These are phyloP conservation scores for Phylloscopus trochilus DNA, from an alignment of 2,113 vertebrate species.

Conservation along the genomic window DNA sequence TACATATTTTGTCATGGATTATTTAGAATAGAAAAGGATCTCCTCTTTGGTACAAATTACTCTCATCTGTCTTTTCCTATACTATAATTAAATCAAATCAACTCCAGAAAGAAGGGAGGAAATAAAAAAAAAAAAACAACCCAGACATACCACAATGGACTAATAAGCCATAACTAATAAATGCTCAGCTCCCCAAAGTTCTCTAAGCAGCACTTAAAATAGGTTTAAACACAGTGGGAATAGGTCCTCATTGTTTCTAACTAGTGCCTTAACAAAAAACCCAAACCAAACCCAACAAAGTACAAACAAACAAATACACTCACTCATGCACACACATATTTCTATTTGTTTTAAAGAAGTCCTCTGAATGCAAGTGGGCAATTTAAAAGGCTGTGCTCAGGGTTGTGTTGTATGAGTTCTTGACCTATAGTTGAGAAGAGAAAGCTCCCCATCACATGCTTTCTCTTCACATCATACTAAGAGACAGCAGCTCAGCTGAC, in stretches of 20 bases:
- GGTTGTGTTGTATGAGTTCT: background rate
- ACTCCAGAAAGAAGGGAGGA: background rate
- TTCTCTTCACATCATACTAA: background rate
- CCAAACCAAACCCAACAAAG: background rate
- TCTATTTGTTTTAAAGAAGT: background rate
- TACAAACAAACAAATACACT: background rate
- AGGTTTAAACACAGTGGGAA: background rate
- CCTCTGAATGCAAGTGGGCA: background rate
- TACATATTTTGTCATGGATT: background rate
- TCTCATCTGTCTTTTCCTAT: background rate
- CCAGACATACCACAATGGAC: background rate
- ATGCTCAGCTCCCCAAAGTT: background rate
- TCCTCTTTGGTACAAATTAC: background rate
- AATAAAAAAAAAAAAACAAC: accelerated
- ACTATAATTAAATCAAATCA: background rate
- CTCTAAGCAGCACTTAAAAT: background rate
- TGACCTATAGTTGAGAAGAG: background rate
- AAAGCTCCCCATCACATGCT: background rate
- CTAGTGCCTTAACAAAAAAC: background rate
- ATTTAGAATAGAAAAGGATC: background rate
- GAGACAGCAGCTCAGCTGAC: background rate
- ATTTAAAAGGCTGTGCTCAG: background rate
- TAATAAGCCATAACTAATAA: background rate
- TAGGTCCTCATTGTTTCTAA: background rate
- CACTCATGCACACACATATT: accelerated